Conservation (phyloP, 2,113 vertebrate genomes). For the Phoxinus phoxinus region DNA sequence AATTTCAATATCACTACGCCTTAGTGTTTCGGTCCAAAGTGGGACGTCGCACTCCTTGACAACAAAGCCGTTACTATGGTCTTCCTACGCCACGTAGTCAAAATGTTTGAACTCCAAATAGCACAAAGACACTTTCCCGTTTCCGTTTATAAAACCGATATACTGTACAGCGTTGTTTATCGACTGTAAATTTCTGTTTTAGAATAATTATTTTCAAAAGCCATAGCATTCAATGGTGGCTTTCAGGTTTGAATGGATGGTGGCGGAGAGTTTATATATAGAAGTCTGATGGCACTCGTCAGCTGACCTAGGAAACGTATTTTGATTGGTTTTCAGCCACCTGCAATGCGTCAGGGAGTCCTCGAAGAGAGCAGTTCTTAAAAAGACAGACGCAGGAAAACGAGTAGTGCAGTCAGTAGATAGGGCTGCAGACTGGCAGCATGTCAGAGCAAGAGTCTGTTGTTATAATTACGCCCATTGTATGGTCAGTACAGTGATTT, state of each 20-base stretch:
- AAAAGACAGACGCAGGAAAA: slow-evolving; percentile 49
- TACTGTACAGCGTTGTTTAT: neutral
- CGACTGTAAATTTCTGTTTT: neutral
- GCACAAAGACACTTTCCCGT: neutral
- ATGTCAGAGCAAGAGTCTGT: neutral
- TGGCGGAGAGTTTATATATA: slow-evolving; percentile 54
- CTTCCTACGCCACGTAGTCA: slow-evolving; percentile 52
- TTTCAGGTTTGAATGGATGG: slow-evolving; percentile 32
- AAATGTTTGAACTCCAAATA: slow-evolving; percentile 1
- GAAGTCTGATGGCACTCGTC: slow-evolving; percentile 44
- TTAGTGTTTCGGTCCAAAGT: slow-evolving; percentile 51
- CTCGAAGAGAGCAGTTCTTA: slow-evolving; percentile 53
- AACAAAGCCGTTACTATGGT: slow-evolving; percentile 60
- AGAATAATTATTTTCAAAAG: neutral
- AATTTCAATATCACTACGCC: slow-evolving; percentile 58
- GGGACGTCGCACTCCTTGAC: slow-evolving; percentile 61
- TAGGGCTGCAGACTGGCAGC: neutral
- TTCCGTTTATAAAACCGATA: neutral
- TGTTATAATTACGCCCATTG: neutral
- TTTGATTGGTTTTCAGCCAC: slow-evolving; percentile 65
- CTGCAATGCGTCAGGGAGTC: slow-evolving; percentile 73
- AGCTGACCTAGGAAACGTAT: slow-evolving; percentile 56
- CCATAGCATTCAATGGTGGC: neutral
- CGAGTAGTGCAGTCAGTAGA: neutral
- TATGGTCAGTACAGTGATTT: neutral